Conservation (phyloP, 2,797 vertebrate species). For the Phalanger gymnotis region DNA sequence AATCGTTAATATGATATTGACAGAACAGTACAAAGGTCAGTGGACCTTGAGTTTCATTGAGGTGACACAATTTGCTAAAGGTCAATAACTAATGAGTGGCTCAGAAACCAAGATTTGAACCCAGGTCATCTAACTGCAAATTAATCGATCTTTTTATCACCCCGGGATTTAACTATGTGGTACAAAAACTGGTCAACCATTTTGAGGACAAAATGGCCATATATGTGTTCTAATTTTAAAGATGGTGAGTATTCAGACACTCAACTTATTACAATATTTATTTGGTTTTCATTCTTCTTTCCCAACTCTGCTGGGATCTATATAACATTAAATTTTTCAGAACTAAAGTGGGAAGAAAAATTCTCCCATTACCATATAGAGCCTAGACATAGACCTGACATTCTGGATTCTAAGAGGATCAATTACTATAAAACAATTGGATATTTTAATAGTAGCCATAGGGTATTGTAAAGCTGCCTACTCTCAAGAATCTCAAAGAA, state of each 20-base stretch:
- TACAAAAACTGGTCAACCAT: not conserved
- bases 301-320: not conserved
- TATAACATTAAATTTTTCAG: not conserved
- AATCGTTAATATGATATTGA: conserved; percentile 29
- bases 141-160: not conserved
- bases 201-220: not conserved
- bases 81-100: not conserved
- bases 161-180: not conserved
- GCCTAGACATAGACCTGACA: not conserved
- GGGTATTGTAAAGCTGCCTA: not conserved
- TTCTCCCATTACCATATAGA: not conserved
- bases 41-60: not conserved
- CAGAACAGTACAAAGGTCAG: not conserved
- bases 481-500: not conserved
- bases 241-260: not conserved
- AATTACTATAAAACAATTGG: not conserved
- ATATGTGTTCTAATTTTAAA: not conserved
- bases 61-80: not conserved
- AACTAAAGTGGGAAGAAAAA: not conserved
- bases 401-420: not conserved
- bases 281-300: not conserved
- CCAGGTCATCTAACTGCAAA: not conserved
- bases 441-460: not conserved
- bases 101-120: not conserved
- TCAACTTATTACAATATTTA: not conserved